These are phyloP conservation scores for Catocala nupta DNA, from an alignment of 2,888 invertebrate species.

Conservation along the genomic window DNA sequence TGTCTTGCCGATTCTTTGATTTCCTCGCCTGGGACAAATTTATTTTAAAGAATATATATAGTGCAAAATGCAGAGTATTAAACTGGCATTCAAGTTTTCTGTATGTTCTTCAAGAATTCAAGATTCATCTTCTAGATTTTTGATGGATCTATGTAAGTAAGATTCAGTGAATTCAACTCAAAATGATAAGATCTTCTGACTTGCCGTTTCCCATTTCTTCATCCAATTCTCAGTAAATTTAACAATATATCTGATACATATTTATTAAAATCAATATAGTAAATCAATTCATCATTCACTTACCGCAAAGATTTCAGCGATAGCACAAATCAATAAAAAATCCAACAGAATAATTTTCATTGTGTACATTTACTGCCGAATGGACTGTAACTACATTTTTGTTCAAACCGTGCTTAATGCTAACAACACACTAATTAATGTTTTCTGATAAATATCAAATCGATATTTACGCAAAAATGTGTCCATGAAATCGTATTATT, in stretches of 20 bases:
- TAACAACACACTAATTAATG: constrained; percentile 40
- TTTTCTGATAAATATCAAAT: constrained; percentile 40
- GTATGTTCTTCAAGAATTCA: no score
- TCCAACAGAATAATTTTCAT: constrained; percentile 37
- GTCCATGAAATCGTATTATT: constrained; percentile 39
- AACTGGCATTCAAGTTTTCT: no score
- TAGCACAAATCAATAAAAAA: constrained; percentile 35
- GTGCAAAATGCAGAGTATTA: no score
- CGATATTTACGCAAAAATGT: constrained; percentile 31
- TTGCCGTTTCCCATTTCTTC: no score
- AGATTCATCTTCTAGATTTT: no score
- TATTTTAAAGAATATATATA: no score
- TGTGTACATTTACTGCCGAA: constrained; percentile 14
- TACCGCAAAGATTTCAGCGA: constrained; percentile 28
- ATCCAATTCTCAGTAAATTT: no score
- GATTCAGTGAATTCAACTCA: no score
- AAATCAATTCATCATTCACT: constrained; percentile 18
- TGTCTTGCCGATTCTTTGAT: no score
- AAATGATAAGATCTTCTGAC: no score
- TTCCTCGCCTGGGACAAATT: no score
- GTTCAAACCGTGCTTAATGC: constrained; percentile 32
- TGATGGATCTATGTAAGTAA: no score
- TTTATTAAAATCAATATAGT: not conserved
- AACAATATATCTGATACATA: not conserved
- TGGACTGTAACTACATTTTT: constrained; percentile 2